Percentiles rank a stretch among this genome's conserved stretches.
Conservation (phyloP, 2,888 invertebrate genomes). For the Lamellibrachia columna region DNA sequence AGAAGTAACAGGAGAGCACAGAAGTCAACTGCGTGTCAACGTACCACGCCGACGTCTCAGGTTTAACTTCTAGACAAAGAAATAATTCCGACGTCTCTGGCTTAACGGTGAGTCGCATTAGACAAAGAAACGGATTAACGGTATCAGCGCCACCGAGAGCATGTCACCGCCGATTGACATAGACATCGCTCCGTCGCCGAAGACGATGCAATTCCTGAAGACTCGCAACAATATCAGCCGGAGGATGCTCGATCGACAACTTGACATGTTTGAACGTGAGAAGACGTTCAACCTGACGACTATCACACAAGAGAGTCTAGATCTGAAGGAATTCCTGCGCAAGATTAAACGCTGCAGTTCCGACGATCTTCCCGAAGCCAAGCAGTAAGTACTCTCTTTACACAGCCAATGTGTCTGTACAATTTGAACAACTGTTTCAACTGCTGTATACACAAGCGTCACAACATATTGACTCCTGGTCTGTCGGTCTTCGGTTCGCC, state of each 20-base stretch:
- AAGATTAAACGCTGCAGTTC: background rate
- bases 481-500: too few species aligned
- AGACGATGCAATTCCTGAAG: conserved; percentile 16
- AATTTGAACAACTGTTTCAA: too few species aligned
- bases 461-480: too few species aligned
- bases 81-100: background rate
- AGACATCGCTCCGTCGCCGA: background rate
- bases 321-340: background rate
- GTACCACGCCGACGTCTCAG: too few species aligned
- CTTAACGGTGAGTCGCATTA: background rate
- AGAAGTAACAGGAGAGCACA: background rate
- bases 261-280: background rate
- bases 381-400: background rate
- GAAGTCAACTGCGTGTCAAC: too few species aligned
- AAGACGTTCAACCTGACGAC: background rate
- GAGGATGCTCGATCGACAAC: background rate
- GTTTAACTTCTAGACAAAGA: background rate
- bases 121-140: background rate
- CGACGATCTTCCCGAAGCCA: background rate
- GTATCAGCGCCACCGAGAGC: background rate
- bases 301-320: background rate
- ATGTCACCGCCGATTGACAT: background rate
- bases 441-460: too few species aligned
- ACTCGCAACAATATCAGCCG: background rate
- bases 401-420: too few species aligned